These are phyloP conservation scores for Agrotis puta DNA, from an alignment of 2,888 invertebrate genomes.

Conservation along the genomic window DNA sequence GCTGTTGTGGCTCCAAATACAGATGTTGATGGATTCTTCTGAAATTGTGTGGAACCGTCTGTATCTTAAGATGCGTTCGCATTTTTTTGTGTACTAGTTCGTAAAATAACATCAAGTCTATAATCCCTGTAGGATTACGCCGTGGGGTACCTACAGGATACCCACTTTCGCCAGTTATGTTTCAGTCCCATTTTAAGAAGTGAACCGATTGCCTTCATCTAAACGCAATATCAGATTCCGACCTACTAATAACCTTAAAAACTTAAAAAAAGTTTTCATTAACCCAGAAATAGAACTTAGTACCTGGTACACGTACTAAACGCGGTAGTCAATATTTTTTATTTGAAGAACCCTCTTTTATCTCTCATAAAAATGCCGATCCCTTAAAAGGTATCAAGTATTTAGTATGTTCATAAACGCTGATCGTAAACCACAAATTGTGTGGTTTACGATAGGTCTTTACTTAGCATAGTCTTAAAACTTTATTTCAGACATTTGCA, in stretches of 20 bases:
- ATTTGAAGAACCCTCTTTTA: not conserved
- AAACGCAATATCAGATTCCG: not conserved
- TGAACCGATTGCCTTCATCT: too few relatives aligned
- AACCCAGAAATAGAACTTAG: too few relatives aligned
- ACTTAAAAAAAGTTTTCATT: too few relatives aligned
- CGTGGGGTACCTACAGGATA: not conserved
- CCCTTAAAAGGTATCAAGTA: constrained; percentile 11
- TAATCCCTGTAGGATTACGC: too few relatives aligned
- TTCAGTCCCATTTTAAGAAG: not conserved
- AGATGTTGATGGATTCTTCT: too few relatives aligned
- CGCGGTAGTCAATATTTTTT: not conserved
- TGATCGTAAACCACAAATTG: constrained; percentile 29
- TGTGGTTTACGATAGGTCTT: constrained; percentile 40
- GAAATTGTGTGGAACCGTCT: too few relatives aligned
- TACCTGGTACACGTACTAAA: too few relatives aligned
- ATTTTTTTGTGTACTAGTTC: too few relatives aligned
- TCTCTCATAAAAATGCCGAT: not conserved
- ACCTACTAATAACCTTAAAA: not conserved
- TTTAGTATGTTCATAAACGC: constrained; percentile 10
- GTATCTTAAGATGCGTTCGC: too few relatives aligned
- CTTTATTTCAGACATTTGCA: constrained; percentile 38
- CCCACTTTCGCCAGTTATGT: not conserved
- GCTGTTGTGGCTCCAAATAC: too few relatives aligned
- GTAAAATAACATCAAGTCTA: not conserved
- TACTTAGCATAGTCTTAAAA: constrained; percentile 34